Evolutionary conservation across 2,888 invertebrate genomes (phyloP).

Genomic region (Bellardia pandia): DNA sequence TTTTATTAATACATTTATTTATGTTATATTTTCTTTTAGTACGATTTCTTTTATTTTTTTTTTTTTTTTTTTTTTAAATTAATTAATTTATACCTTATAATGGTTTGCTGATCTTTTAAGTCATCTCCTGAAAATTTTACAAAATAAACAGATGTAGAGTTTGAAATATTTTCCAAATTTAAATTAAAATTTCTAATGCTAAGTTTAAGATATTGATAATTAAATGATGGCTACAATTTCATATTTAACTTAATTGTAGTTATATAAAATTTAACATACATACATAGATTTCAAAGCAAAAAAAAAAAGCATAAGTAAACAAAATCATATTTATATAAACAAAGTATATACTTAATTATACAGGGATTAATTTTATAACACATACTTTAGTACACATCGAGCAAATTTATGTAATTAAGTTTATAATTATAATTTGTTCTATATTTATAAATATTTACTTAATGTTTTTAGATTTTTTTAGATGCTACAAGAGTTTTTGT

Average conservation of each 20-base stretch:
- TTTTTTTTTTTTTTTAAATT: background rate
- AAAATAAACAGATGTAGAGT: constrained; percentile 80
- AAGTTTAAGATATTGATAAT: background rate
- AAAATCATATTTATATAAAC: background rate
- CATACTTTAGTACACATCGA: constrained; percentile 44
- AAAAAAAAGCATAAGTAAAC: background rate
- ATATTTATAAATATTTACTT: constrained; percentile 31
- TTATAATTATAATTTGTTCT: constrained; percentile 31
- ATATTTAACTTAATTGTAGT: background rate
- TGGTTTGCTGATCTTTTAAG: constrained; percentile 33
- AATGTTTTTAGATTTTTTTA: constrained; percentile 48
- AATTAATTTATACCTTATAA: constrained; percentile 41
- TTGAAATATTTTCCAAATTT: constrained; percentile 51
- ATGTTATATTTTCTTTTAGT: constrained; percentile 62
- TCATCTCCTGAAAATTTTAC: constrained; percentile 80
- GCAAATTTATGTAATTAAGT: constrained; percentile 43
- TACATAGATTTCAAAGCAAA: background rate
- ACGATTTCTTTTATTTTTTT: constrained; percentile 44
- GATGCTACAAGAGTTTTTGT: constrained; percentile 53
- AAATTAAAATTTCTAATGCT: background rate
- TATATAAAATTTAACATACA: background rate
- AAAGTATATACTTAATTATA: constrained; percentile 1
- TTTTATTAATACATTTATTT: constrained; percentile 72
- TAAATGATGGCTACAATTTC: background rate
- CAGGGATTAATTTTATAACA: constrained; percentile 27